Conservation (phyloP, 2,113 vertebrate genomes). For the Uria aalge region DNA sequence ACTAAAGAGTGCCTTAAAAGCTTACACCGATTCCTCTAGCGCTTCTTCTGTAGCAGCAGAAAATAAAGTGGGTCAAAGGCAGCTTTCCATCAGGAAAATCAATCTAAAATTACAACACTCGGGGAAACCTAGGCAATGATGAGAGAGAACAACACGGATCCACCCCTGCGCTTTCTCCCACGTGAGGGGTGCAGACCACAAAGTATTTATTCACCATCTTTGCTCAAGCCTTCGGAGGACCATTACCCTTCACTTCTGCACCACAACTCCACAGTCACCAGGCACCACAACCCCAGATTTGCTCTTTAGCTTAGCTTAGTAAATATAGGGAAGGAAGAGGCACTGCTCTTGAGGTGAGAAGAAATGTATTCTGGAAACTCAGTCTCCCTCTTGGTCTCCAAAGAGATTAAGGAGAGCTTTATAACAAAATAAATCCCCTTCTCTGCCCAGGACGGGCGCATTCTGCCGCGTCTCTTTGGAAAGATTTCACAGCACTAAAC, state of each 20-base stretch:
- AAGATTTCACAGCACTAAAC: not conserved
- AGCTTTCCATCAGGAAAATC: slow-evolving; percentile 33
- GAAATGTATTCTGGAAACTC: not conserved
- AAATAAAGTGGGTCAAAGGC: slow-evolving; percentile 41
- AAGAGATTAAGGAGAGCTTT: not conserved
- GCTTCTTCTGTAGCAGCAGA: not conserved
- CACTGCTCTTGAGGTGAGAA: not conserved
- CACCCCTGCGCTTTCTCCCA: not conserved
- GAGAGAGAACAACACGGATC: not conserved
- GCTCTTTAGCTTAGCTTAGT: not conserved
- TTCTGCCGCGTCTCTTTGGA: not conserved
- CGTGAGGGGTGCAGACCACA: not conserved
- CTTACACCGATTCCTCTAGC: not conserved
- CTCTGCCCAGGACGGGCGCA: not conserved
- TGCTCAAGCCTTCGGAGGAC: not conserved
- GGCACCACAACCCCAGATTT: not conserved
- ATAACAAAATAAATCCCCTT: not conserved
- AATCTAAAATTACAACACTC: slow-evolving; percentile 9
- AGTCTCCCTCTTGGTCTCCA: not conserved
- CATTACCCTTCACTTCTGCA: not conserved
- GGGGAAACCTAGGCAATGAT: not conserved
- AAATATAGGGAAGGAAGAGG: not conserved
- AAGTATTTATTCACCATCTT: not conserved
- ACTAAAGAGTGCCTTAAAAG: not conserved
- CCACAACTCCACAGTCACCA: not conserved